Base-by-base conservation (phyloP, 2,888 invertebrate species). In the Polydrusus cervinus region DNA sequence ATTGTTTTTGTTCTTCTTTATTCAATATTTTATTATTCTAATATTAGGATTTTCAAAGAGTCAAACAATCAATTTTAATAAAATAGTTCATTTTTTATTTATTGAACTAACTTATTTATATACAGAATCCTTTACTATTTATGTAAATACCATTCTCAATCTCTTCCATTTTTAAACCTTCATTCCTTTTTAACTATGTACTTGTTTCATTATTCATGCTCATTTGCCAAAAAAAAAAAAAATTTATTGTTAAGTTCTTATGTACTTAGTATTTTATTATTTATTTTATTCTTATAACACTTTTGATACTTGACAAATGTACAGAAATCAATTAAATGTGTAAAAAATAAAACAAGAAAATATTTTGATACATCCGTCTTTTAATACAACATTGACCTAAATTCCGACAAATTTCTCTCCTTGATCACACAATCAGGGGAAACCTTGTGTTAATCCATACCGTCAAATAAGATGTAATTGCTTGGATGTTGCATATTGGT, bases 341-440 rank as follows among this genome's bases (percentile, higher is more conserved):
- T 47, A 47, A 57, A 64, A 71, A 73, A 78, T 79, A 78, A 79
- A 78, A 64, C 62, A 77, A 78, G 66, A 79, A 80, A 80, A 78
- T 67, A 64, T 74, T 74, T 80, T 76, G 76, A 78, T 72, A 79
- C 78, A 84, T 83, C 83, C 82, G 82, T 78, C 78, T 83, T 82
- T 83, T 80, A 81, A 79, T 83, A 77, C 73, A 83, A 78, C 81
- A 80, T 81, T 81, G 84, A 80, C 84, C 83, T 76, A 76, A 80
- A 83, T 83, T 74, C 76, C 68, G 40, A 73, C 55, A 55, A 78
- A 71, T 76, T 78, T 78, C 80, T 78, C 81, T 79, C 79, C 76
- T 82, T 80, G 61, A 53, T 77, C 49, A 78, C 77, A 75, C 79
- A 75, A 51, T 60, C n/a, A 53, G 25, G 75, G 51, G 69, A 69